Conservation (phyloP, 2,113 vertebrate genomes). For the Leptosomus discolor region DNA sequence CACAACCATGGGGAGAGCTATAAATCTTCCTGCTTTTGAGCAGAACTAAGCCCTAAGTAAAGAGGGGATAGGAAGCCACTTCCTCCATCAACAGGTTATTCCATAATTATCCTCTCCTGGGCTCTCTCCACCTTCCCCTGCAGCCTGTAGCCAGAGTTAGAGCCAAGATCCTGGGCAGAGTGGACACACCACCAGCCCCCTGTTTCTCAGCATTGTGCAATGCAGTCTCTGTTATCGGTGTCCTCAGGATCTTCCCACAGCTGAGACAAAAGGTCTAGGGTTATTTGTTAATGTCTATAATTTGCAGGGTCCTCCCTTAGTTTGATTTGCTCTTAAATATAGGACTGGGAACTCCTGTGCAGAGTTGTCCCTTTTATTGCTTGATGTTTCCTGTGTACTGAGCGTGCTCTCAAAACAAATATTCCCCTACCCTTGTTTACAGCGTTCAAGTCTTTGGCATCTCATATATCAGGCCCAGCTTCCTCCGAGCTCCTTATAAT, state of each 20-base stretch:
- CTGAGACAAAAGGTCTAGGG: constrained; percentile 44
- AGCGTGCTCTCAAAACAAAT: neutral
- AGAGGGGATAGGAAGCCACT: constrained; percentile 34
- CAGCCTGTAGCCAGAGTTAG: neutral
- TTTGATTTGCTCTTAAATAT: constrained; percentile 66
- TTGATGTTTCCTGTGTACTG: constrained; percentile 35
- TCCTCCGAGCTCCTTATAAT: neutral
- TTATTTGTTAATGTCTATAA: constrained; percentile 57
- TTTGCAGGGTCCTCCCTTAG: constrained; percentile 63
- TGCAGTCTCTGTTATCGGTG: neutral
- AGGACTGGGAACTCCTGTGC: constrained; percentile 23
- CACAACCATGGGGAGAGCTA: neutral
- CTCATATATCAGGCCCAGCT: neutral
- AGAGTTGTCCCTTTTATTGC: constrained; percentile 10
- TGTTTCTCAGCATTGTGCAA: neutral
- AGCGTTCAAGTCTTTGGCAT: neutral
- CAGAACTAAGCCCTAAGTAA: neutral
- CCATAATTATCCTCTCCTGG: constrained; percentile 34
- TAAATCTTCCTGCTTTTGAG: constrained; percentile 15
- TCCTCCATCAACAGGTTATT: constrained; percentile 54
- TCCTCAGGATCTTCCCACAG: constrained; percentile 40
- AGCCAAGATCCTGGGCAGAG: neutral
- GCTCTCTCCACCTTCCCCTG: constrained; percentile 43
- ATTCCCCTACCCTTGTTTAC: constrained; percentile 56
- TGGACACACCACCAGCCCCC: neutral